These are phyloP conservation scores for Loris lydekkerianus DNA, from an alignment of 2,797 vertebrate species.

Conservation along the genomic window DNA sequence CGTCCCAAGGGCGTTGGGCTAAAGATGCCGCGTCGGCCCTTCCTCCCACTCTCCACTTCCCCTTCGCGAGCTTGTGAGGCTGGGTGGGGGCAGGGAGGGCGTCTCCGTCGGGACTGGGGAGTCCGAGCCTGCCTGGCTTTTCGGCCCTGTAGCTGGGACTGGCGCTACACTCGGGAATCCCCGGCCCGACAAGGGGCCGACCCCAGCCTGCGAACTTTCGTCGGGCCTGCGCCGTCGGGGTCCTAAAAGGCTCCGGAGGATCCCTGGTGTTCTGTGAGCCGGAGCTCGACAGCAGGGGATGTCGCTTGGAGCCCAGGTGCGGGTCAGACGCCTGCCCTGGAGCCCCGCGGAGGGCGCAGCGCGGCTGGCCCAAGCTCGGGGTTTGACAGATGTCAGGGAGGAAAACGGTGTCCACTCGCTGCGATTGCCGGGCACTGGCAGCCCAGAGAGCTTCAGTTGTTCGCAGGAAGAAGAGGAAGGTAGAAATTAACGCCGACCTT, in stretches of 20 bases:
- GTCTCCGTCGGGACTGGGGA: slow-evolving; percentile 24
- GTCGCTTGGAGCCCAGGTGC: not conserved
- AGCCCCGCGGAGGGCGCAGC: not conserved
- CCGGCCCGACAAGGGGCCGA: not conserved
- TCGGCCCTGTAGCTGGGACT: not conserved
- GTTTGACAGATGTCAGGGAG: slow-evolving; percentile 67
- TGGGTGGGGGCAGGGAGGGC: slow-evolving; percentile 71
- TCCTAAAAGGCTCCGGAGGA: not conserved
- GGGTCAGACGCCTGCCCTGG: not conserved
- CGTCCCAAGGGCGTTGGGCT: slow-evolving; percentile 42
- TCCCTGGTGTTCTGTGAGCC: not conserved
- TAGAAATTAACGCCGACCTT: slow-evolving; percentile 42
- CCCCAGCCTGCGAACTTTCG: not conserved
- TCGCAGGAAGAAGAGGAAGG: not conserved
- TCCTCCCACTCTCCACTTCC: slow-evolving; percentile 67
- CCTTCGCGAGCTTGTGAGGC: slow-evolving; percentile 53
- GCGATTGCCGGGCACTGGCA: slow-evolving; percentile 1
- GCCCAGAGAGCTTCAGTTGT: not conserved
- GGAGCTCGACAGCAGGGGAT: not conserved
- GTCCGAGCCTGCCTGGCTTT: not conserved
- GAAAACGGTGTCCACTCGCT: not conserved
- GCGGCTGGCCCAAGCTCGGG: not conserved
- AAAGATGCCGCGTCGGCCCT: slow-evolving; percentile 28
- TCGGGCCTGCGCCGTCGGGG: not conserved
- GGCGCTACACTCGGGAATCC: slow-evolving; percentile 20